Evolutionary conservation across 1,140 invertebrate genomes (phyloP).

Genomic region (Eulimnadia texana): DNA sequence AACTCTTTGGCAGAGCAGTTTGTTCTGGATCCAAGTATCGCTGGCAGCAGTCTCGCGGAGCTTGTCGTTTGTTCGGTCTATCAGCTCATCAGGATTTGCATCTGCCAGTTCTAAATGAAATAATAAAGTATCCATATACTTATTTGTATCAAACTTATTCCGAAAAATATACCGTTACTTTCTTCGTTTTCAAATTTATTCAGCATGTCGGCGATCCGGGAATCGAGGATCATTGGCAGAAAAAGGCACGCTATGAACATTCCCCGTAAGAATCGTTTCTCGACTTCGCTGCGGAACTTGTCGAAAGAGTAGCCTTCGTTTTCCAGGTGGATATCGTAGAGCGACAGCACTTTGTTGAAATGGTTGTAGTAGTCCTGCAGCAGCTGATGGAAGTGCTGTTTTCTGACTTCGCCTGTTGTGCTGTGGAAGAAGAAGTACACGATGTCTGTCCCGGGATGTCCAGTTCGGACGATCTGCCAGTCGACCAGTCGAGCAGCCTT

Average conservation of each 20-base stretch:
- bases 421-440: conserved; percentile 14
- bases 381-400: conserved; percentile 4
- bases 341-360: background rate
- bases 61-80: background rate
- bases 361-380: conserved; percentile 6
- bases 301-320: background rate
- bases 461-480: conserved; percentile 12
- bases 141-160: background rate
- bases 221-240: background rate
- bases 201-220: background rate
- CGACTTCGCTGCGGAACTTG: background rate
- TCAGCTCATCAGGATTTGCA: background rate
- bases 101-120: background rate
- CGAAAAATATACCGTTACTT: background rate
- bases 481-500: conserved; percentile 3
- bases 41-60: background rate
- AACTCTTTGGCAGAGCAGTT: background rate
- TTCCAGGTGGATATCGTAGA: conserved; percentile 1
- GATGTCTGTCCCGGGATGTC: conserved; percentile 14
- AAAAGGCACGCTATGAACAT: background rate
- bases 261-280: conserved; percentile 1
- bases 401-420: background rate
- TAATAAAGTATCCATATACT: background rate
- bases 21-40: no score
- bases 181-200: background rate